phyloP scores from a whole-genome alignment of 1,140 invertebrate species.

The Portunus trituberculatus region DNA sequence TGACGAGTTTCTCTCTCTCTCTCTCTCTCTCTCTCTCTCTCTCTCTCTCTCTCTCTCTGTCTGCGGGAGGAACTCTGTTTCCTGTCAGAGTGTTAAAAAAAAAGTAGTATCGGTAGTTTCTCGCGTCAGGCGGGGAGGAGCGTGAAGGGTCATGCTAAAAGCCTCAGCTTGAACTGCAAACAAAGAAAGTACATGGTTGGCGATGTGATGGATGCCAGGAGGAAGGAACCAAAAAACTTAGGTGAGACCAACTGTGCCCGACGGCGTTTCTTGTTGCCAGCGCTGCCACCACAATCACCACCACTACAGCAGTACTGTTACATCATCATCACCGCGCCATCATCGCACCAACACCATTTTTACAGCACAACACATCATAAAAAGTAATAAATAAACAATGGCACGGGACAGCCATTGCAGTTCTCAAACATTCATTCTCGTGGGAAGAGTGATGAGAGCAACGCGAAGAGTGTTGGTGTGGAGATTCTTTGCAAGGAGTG shows the following conservation, averaged over 20 bases:
- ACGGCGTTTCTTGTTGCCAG: neutral
- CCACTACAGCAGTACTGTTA: neutral
- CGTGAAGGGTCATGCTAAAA: neutral
- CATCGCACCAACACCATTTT: neutral
- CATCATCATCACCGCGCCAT: neutral
- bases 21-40: no score
- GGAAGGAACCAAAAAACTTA: slow-evolving; percentile 62
- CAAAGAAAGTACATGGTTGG: slow-evolving; percentile 67
- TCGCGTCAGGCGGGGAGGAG: neutral
- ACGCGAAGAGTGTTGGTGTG: slow-evolving; percentile 20
- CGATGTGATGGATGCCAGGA: slow-evolving; percentile 40
- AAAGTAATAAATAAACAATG: no score
- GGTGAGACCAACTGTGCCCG: slow-evolving; percentile 60
- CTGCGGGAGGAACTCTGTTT: neutral
- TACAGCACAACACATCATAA: neutral
- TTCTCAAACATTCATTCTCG: neutral
- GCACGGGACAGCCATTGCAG: neutral
- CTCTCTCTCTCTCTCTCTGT: no score
- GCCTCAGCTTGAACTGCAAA: slow-evolving; percentile 49
- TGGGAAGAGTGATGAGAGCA: neutral
- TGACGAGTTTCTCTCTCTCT: neutral
- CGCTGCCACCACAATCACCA: neutral
- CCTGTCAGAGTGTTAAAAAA: neutral
- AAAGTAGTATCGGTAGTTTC: neutral
- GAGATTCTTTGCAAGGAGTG: neutral